phyloP scores from a whole-genome alignment of 2,888 invertebrate genomes.

The Oegoconia quadripuncta region DNA sequence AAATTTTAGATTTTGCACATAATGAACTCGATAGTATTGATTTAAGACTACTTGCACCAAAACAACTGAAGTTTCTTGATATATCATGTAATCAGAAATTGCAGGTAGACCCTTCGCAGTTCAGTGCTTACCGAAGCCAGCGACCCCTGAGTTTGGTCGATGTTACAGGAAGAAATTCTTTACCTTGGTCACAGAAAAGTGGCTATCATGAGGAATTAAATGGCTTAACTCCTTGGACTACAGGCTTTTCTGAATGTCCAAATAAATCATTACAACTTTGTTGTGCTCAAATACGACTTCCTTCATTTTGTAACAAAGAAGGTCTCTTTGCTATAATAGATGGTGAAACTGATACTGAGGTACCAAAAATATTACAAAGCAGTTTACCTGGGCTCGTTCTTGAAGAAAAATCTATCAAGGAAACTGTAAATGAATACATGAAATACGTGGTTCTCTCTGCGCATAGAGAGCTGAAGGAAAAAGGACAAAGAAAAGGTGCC shows the following conservation, averaged over 20 bases:
- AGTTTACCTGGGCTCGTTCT: constrained; percentile 88
- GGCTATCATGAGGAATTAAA: constrained; percentile 77
- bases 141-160: constrained; percentile 90
- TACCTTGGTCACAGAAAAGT: constrained; percentile 78
- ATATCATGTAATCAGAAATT: constrained; percentile 90
- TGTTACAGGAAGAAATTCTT: constrained; percentile 88
- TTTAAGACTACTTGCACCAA: constrained; percentile 86
- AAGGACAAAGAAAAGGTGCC: constrained; percentile 85
- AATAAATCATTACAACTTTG: constrained; percentile 86
- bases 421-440: constrained; percentile 89
- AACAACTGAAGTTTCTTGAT: constrained; percentile 90
- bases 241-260: constrained; percentile 92
- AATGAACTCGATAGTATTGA: constrained; percentile 91
- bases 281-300: constrained; percentile 87
- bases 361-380: constrained; percentile 84
- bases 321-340: constrained; percentile 92
- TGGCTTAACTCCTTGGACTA: constrained; percentile 84
- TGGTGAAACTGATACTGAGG: constrained; percentile 84
- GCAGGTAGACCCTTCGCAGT: constrained; percentile 90
- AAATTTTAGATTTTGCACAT: constrained; percentile 91
- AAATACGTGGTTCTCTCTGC: constrained; percentile 90
- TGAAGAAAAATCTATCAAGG: constrained; percentile 89
- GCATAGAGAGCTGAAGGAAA: constrained; percentile 86
- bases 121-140: constrained; percentile 88
- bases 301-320: constrained; percentile 88